These are phyloP conservation scores for Lasioglossum villosulum DNA, from an alignment of 2,888 invertebrate genomes.

Conservation along the genomic window DNA sequence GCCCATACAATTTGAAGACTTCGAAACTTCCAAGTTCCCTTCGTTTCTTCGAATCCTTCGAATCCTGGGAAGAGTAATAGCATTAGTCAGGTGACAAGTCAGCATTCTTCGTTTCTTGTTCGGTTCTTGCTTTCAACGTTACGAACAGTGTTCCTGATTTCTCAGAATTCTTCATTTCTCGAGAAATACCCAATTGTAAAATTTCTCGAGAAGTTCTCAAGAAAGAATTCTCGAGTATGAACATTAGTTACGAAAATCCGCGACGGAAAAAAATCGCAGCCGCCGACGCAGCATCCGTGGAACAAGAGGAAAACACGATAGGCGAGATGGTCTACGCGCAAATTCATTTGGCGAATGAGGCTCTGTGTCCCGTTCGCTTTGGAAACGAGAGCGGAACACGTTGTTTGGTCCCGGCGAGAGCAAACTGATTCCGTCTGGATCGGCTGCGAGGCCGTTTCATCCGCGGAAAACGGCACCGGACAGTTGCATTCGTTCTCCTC, in stretches of 20 bases:
- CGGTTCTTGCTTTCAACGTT: background rate
- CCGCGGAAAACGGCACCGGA: constrained; percentile 48
- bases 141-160: too few species aligned
- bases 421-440: constrained; percentile 43
- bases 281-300: background rate
- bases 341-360: constrained; percentile 22
- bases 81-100: background rate
- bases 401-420: constrained; percentile 23
- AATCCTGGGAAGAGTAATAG: too few species aligned
- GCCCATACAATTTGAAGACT: too few species aligned
- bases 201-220: too few species aligned
- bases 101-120: background rate
- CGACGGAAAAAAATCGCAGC: background rate
- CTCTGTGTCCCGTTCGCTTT: constrained; percentile 12
- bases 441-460: constrained; percentile 34
- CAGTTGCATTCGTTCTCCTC: constrained; percentile 20
- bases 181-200: too few species aligned
- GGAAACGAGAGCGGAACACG: constrained; percentile 35
- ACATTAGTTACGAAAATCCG: too few species aligned
- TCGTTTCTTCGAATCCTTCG: too few species aligned
- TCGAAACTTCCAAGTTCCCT: too few species aligned
- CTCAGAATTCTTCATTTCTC: too few species aligned
- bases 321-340: constrained; percentile 7
- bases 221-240: too few species aligned
- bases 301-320: constrained; percentile 36